These are phyloP conservation scores for Acinonyx jubatus DNA, from an alignment of 2,113 vertebrate genomes.

Conservation along the genomic window DNA sequence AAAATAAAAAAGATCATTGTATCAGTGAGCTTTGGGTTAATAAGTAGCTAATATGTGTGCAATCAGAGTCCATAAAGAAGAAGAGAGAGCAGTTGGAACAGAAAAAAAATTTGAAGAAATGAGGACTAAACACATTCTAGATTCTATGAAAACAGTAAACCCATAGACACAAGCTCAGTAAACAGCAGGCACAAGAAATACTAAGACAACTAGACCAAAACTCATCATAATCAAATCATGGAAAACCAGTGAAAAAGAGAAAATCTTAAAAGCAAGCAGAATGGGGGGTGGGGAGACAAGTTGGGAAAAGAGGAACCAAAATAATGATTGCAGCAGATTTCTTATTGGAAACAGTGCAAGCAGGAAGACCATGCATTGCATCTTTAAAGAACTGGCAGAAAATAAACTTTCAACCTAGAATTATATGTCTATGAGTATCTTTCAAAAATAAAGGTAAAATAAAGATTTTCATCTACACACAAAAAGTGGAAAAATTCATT, in stretches of 20 bases:
- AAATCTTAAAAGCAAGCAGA: neutral
- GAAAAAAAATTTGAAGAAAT: neutral
- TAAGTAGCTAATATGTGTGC: neutral
- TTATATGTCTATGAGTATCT: neutral
- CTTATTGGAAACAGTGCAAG: neutral
- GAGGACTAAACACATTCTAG: neutral
- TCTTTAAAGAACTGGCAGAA: neutral
- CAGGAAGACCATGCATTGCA: neutral
- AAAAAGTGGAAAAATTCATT: neutral
- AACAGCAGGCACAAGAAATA: neutral
- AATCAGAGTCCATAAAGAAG: neutral
- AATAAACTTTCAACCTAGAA: neutral
- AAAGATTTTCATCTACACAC: neutral
- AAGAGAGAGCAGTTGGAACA: neutral
- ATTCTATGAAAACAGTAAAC: conserved; percentile 4
- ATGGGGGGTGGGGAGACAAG: neutral
- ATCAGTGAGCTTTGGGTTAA: neutral
- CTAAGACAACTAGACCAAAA: neutral
- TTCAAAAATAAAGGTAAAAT: neutral
- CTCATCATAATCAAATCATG: neutral
- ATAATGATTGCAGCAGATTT: neutral
- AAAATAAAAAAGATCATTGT: neutral
- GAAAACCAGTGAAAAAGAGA: neutral
- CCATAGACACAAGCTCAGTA: neutral
- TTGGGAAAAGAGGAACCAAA: neutral